Conservation (phyloP, 2,113 vertebrate species). For the Xenopus tropicalis region UCB_Xtro_10.0 CM004444.2:169245001-169245500, state of each 20-base stretch:
- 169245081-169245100: too few species aligned
- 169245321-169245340: constrained; percentile 96
- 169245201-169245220: constrained; percentile 15
- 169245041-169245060: too few species aligned
- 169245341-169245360: constrained; percentile 98
- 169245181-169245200: too few species aligned
- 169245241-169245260: constrained; percentile 82
- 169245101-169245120: too few species aligned
- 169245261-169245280: constrained; percentile 85
- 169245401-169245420: constrained; percentile 94
- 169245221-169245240: constrained; percentile 96
- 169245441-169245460: constrained; percentile 83
- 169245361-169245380: constrained; percentile 95
- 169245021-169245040: too few species aligned
- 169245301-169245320: constrained; percentile 88
- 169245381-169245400: constrained; percentile 96
- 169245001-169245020: too few species aligned
- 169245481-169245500: constrained; percentile 72
- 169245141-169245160: too few species aligned
- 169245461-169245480: constrained; percentile 92
- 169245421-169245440: constrained; percentile 94
- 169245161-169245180: too few species aligned
- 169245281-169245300: constrained; percentile 86
- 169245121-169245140: too few species aligned
- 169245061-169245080: too few species aligned